Evolutionary conservation across 1,140 invertebrate genomes (phyloP).

Genomic region (Aphis gossypii): DNA sequence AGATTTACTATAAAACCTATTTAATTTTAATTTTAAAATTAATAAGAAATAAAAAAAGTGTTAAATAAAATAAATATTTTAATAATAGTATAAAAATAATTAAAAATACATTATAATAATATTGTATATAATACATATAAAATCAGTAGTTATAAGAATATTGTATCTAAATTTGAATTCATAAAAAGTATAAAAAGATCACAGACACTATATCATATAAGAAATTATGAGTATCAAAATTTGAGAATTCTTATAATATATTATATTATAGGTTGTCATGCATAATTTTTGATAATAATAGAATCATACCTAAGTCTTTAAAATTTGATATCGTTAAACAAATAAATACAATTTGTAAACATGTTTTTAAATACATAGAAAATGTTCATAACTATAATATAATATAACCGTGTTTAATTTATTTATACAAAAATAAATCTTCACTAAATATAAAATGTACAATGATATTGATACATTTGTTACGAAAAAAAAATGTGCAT

Average conservation of each 20-base stretch:
- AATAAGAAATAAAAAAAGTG: not conserved
- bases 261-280: not conserved
- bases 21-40: too few relatives aligned
- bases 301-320: not conserved
- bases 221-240: not conserved
- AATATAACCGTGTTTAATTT: not conserved
- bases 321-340: not conserved
- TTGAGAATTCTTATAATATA: not conserved
- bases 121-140: not conserved
- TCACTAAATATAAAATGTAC: not conserved
- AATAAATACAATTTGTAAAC: not conserved
- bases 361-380: not conserved
- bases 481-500: not conserved
- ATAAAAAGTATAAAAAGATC: constrained; percentile 4
- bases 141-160: too few relatives aligned
- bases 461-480: not conserved
- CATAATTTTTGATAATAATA: not conserved
- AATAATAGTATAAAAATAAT: not conserved
- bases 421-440: not conserved
- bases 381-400: not conserved
- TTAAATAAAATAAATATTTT: not conserved
- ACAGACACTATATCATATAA: not conserved
- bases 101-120: too few relatives aligned
- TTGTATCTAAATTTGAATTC: not conserved
- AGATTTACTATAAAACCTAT: too few relatives aligned